phyloP scores from a whole-genome alignment of 1,140 invertebrate genomes.

The Trachymyrmex cornetzi region DNA sequence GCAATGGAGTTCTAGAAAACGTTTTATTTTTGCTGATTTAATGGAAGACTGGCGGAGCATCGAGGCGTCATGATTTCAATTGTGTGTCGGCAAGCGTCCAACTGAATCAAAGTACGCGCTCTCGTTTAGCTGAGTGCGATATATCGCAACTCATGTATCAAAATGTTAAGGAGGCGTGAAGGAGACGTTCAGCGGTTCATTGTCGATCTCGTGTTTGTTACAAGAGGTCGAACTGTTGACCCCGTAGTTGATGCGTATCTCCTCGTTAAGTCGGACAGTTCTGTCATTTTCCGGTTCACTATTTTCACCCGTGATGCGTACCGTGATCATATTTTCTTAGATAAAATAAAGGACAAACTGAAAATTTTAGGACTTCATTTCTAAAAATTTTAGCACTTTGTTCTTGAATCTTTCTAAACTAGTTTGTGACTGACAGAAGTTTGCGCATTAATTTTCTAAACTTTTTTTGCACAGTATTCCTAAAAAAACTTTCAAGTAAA shows the following conservation, averaged over 20 bases:
- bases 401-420: too few species aligned
- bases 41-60: background rate
- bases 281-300: background rate
- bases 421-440: too few species aligned
- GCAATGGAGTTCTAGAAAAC: background rate
- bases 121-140: background rate
- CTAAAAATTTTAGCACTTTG: too few species aligned
- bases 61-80: background rate
- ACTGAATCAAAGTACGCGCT: background rate
- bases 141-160: background rate
- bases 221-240: slow-evolving; percentile 7
- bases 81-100: background rate
- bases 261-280: background rate
- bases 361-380: too few species aligned
- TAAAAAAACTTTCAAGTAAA: too few species aligned
- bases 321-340: too few species aligned
- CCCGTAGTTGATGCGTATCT: slow-evolving; percentile 1
- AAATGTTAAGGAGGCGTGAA: background rate
- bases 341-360: too few species aligned
- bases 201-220: slow-evolving; percentile 33
- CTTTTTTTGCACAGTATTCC: too few species aligned
- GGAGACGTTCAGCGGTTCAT: background rate
- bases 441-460: too few species aligned
- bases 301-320: slow-evolving; percentile 2
- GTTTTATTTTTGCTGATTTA: background rate